A percentile compares a stretch with the other conserved stretches of the same genome.
Conservation (phyloP, 1,140 invertebrate species). For the Musca vetustissima region DNA sequence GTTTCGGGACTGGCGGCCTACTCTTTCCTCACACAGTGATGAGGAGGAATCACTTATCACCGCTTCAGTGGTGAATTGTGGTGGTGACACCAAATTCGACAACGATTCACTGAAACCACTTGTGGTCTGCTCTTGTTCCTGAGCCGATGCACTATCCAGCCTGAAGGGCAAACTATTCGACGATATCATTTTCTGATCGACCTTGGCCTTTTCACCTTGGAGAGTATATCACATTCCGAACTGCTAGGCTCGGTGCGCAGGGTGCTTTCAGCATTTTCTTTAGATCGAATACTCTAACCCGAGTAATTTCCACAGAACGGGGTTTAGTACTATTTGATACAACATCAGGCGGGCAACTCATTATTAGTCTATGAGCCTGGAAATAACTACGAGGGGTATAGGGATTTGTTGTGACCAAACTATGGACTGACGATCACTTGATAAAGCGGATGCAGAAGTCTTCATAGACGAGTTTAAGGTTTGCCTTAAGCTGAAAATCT, state of each 20-base stretch:
- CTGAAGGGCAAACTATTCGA: constrained; percentile 64
- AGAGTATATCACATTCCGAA: constrained; percentile 47
- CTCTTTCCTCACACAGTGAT: constrained; percentile 74
- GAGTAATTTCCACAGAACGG: constrained; percentile 47
- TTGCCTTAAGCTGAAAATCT: no score
- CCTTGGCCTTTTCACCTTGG: constrained; percentile 33
- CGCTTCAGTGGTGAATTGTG: constrained; percentile 48
- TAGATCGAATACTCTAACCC: constrained; percentile 50
- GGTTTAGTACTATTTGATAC: constrained; percentile 40
- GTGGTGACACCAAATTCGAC: constrained; percentile 64
- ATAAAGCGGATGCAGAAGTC: no score
- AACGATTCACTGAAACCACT: constrained; percentile 61
- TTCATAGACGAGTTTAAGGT: no score
- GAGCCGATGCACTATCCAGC: constrained; percentile 48
- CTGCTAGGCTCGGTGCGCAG: constrained; percentile 39
- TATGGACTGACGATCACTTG: no score
- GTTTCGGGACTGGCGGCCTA: constrained; percentile 67
- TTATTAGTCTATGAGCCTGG: constrained; percentile 23
- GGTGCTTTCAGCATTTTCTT: constrained; percentile 51
- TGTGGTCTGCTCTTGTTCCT: constrained; percentile 40
- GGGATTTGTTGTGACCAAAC: constrained; percentile 36
- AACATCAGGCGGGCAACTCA: not conserved
- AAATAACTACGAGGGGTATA: constrained; percentile 44
- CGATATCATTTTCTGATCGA: constrained; percentile 31
- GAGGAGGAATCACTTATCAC: constrained; percentile 65